Base-by-base conservation (phyloP, 2,113 vertebrate species). In the Egretta garzetta region DNA sequence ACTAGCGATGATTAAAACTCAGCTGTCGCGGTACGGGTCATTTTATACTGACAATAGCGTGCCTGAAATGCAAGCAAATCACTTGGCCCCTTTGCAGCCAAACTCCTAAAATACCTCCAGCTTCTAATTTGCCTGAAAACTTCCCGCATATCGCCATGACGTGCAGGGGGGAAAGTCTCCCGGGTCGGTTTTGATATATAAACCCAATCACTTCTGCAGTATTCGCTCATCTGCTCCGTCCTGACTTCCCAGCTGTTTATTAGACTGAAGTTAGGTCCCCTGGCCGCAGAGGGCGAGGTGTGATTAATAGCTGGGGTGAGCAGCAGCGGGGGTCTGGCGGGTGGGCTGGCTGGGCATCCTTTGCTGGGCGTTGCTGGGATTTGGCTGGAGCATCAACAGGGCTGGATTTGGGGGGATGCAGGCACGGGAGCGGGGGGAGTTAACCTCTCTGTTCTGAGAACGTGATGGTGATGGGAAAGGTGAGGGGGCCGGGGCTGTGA, bases 201-300 rank as follows among this genome's bases (percentile, higher is more conserved):
- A 90, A 84, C 13, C 68, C 5, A 55, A 45, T 45, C 35, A 11
- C 55, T 85, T 30, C 47, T 52, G 24, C 58, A 62, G 58, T 4
- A 35, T 63, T 55, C 26, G 52, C 80, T 88, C 68, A 14, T 63
- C 62, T 76, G 58, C 68, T 88, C 52, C 64, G 79, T 39, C 47
- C 64, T 63, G 58, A 32, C 47, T 56, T 52, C 68, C 53, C 63
- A 68, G 63, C 73, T 67, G 68, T 49, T 88, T 32, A 5, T 88
- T 16, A 53, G 67, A 10, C 63, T 21, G 3, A 55, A 62, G 68
- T 20, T 50, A 32, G 1, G 1, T 45, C 58, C 81, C 18, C 56
- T 5, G 49, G n/a, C 33, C 0, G 0, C 1, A 8, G 50, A 76
- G 77, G 52, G 58, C 6, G 30, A 68, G 41, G 26, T 16, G 14